Percentiles rank a stretch among this genome's conserved stretches.
These are phyloP conservation scores for Hirtodrosophila confusa DNA, from an alignment of 2,888 invertebrate genomes.

Conservation along the genomic window DNA sequence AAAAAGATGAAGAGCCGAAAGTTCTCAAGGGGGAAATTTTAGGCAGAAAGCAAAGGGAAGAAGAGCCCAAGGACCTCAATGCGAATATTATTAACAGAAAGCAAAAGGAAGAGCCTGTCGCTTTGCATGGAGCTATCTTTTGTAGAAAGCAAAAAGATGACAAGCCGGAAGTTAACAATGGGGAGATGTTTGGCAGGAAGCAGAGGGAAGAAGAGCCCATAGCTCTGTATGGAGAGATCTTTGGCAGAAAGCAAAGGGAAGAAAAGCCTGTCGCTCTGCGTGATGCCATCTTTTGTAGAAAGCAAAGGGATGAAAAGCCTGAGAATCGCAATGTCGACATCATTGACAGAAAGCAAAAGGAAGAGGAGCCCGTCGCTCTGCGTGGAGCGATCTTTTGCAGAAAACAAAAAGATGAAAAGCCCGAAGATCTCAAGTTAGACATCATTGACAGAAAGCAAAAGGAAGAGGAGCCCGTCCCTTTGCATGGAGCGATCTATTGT, in stretches of 20 bases:
- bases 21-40: too few species aligned
- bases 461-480: background rate
- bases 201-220: slow-evolving; percentile 6
- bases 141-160: slow-evolving; percentile 9
- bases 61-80: background rate
- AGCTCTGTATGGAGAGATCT: background rate
- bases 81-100: background rate
- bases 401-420: slow-evolving; percentile 8
- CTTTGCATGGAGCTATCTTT: background rate
- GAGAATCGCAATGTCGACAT: background rate
- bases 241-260: too few species aligned
- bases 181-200: background rate
- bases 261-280: too few species aligned
- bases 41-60: slow-evolving; percentile 9
- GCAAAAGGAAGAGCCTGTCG: background rate
- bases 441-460: background rate
- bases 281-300: background rate
- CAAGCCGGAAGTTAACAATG: background rate
- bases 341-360: background rate
- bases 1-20: slow-evolving; percentile 15
- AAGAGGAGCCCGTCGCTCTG: background rate
- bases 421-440: too few species aligned
- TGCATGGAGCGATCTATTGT: too few species aligned
- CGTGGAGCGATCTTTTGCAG: background rate
- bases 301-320: slow-evolving; percentile 11